Base-by-base conservation (phyloP, 2,113 vertebrate genomes). In the Reinhardtius hippoglossoides region DNA sequence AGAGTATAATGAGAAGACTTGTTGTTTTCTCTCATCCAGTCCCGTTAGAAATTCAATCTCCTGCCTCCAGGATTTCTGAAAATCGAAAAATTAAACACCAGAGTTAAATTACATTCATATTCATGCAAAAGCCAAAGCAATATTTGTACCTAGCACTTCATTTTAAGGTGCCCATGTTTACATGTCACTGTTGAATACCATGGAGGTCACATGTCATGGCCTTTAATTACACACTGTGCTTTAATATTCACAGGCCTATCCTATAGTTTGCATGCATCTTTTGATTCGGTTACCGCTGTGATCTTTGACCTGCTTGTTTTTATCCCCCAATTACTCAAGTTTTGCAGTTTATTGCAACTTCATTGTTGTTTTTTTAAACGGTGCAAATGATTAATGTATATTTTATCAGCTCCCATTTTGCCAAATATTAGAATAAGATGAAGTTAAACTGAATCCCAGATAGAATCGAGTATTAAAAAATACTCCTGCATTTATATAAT, bases 401-500 rank as follows among this genome's bases (percentile, higher is more conserved):
- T 92, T 90, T 90, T 56, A 56, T 23, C 48, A 80, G 64, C 75
- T 81, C 74, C 80, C 79, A 74, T 67, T 85, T 93, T 93, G 87
- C 90, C 90, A 93, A 93, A 93, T 93, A 83, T 86, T 90, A 90
- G 66, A 84, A 87, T 87, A 78, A 87, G 44, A 72, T 78, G 85
- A 79, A 88, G 81, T 80, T 91, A 73, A 81, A 76, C 80, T 82
- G 65, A 92, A 89, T 81, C 73, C 83, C 74, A 89, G 85, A 91
- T 89, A 81, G 78, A 31, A 50, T 50, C 15, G 87, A 87, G 83
- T 90, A 81, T 86, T 71, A 77, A 69, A 84, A 60, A 84, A 60
- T 92, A 87, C 86, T 87, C 81, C 31, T 90, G 87, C 92, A 93
- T 94, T 94, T 95, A 91, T 91, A 93, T 95, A 92, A 93, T 93